Evolutionary conservation across 1,140 invertebrate genomes (phyloP).

Genomic region (Drosophila parabipectinata): DNA sequence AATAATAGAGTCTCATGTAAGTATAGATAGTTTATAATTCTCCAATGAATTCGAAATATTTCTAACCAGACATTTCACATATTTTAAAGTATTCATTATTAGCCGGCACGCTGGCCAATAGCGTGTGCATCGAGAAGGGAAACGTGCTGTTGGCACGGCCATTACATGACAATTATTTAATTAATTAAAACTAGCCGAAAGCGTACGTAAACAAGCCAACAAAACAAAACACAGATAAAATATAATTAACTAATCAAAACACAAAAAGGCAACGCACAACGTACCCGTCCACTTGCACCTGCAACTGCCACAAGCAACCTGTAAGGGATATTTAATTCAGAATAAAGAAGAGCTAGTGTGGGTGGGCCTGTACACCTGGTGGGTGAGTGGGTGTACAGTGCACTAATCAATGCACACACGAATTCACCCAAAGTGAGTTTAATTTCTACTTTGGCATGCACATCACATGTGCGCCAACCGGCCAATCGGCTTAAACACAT

Average conservation of each 20-base stretch:
- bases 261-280: conserved; percentile 43
- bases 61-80: background rate
- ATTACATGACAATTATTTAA: conserved; percentile 72
- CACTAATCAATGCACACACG: conserved; percentile 69
- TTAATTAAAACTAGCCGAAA: conserved; percentile 71
- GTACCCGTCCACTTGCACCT: conserved; percentile 2
- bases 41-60: conserved; percentile 19
- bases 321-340: conserved; percentile 1
- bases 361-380: conserved; percentile 6
- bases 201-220: conserved; percentile 61
- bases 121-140: conserved; percentile 19
- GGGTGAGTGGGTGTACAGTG: no score
- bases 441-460: conserved; percentile 46
- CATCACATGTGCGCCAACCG: conserved; percentile 29
- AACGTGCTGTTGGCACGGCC: conserved; percentile 15
- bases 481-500: conserved; percentile 65
- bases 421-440: conserved; percentile 38
- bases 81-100: background rate
- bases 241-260: conserved; percentile 80
- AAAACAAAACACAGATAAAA: conserved; percentile 72
- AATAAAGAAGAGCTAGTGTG: background rate
- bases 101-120: background rate
- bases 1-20: background rate
- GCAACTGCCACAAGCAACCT: conserved; percentile 14
- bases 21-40: background rate